Evolutionary conservation across 2,113 vertebrate species (phyloP), one percentile per base, ranked within the genome.

Genomic region (Rissa tridactyla): DNA sequence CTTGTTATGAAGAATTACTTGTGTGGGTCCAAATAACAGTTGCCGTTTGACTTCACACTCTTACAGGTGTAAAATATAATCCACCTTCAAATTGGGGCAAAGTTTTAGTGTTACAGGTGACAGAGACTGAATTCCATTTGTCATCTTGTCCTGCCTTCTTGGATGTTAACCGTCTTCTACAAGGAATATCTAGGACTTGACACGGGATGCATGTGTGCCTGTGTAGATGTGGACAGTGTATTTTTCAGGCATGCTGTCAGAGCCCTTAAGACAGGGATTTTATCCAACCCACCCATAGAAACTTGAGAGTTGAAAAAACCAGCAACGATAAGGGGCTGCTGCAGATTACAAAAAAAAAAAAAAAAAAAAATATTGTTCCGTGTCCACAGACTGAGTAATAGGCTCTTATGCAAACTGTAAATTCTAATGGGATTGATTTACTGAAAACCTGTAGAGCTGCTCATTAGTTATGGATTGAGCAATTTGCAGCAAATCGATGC

Each of bases 401-500:
- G 51, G 62, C 77, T 55, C 44, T 92, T 84, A 84, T 40, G 83
- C 51, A 94, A 93, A 96, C 91, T 90, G 77, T 90, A 88, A 64
- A 73, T 97, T 95, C 52, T 94, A 79, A 82, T 94, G 86, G 86
- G 52, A 88, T 69, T 79, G 92, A 58, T 79, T 86, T 78, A 76
- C 49, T 71, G 94, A 82, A 93, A 72, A 96, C 54, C 82, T 77
- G 68, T 84, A 85, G 76, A 76, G 55, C 84, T 88, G 52, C 72
- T 95, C 88, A 95, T 91, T 91, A 87, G 54, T 60, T 94, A 96
- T 60, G 69, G 91, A 57, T 71, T 88, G 78, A 92, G 69, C 79
- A 96, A 92, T 90, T 86, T 95, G 92, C 85, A 92, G 85, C 73
- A 95, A 95, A 86, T 94, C 40, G 1, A 86, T 96, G 72, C 64